Percentiles rank a stretch among this genome's conserved stretches.
phyloP scores from a whole-genome alignment of 1,140 invertebrate species.

The Hyposmocoma kahamanoa region DNA sequence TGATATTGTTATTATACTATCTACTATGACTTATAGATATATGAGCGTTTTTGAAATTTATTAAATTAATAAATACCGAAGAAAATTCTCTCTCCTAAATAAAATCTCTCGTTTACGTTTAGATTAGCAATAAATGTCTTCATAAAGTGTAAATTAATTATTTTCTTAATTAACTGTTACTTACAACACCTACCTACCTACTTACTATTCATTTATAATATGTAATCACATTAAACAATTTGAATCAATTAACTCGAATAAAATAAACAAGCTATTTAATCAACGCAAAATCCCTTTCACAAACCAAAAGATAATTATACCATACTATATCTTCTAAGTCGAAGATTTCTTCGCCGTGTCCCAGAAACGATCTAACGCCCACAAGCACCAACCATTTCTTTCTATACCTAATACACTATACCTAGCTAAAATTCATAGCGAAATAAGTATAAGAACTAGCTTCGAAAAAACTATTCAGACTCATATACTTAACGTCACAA shows the following conservation, averaged over 20 bases:
- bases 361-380: conserved; percentile 61
- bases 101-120: too few relatives aligned
- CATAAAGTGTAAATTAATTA: too few relatives aligned
- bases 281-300: not conserved
- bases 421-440: conserved; percentile 71
- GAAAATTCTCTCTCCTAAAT: too few relatives aligned
- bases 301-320: conserved; percentile 25
- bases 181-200: too few relatives aligned
- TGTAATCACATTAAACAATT: too few relatives aligned
- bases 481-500: not conserved
- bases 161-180: too few relatives aligned
- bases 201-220: too few relatives aligned
- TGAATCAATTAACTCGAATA: not conserved
- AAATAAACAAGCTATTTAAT: not conserved
- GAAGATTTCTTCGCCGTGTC: conserved; percentile 66
- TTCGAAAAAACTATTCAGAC: conserved; percentile 51
- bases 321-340: conserved; percentile 31
- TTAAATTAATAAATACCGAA: too few relatives aligned
- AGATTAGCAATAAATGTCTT: too few relatives aligned
- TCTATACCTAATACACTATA: conserved; percentile 65
- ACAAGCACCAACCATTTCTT: conserved; percentile 66
- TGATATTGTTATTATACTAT: too few relatives aligned
- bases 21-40: too few relatives aligned
- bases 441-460: conserved; percentile 71
- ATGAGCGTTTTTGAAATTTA: too few relatives aligned